Evolutionary conservation across 2,113 vertebrate genomes (phyloP).

Genomic region (Philantomba maxwellii): DNA sequence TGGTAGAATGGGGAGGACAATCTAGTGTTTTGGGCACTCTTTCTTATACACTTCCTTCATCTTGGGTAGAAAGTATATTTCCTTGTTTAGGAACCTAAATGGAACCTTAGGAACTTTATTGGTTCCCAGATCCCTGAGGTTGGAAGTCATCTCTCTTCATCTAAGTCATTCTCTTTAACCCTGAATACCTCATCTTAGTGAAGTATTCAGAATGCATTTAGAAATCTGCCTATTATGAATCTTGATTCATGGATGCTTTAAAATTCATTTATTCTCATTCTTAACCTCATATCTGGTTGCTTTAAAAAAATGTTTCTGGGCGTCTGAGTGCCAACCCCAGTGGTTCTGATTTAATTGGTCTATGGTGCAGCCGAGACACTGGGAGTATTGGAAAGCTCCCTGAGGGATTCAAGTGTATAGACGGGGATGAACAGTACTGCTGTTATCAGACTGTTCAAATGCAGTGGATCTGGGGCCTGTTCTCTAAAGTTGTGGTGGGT

Average conservation of each 20-base stretch:
- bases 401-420: background rate
- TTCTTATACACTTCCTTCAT: background rate
- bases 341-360: background rate
- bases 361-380: background rate
- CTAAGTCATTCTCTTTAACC: background rate
- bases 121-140: background rate
- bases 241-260: background rate
- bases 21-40: background rate
- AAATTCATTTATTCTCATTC: background rate
- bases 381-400: background rate
- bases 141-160: background rate
- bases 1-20: background rate
- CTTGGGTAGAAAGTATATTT: background rate
- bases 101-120: background rate
- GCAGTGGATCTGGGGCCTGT: background rate
- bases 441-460: background rate
- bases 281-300: background rate
- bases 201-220: background rate
- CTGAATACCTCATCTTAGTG: background rate
- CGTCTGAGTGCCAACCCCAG: background rate
- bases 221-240: background rate
- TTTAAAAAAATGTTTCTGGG: background rate
- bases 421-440: background rate
- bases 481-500: conserved; percentile 31
- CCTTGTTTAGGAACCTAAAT: background rate